A percentile compares a stretch with the other conserved stretches of the same genome.
Conservation (phyloP, 2,888 invertebrate species). For the Endotricha flammealis region DNA sequence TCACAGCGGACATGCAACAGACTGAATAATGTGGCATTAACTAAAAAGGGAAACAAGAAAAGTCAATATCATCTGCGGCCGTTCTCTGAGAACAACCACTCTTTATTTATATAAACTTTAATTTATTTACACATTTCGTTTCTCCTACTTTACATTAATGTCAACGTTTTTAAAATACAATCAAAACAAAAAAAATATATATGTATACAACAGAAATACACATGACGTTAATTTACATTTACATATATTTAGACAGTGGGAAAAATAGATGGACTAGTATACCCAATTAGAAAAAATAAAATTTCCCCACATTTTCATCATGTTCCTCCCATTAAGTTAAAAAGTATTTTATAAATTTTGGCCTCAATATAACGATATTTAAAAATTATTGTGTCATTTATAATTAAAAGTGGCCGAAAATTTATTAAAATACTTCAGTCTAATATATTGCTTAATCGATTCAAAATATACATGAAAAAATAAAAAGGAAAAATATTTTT, state of each 20-base stretch:
- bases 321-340: conserved; percentile 35
- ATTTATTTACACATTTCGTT: conserved; percentile 75
- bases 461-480: conserved; percentile 64
- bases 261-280: conserved; percentile 67
- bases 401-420: conserved; percentile 51
- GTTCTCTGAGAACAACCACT: conserved; percentile 69
- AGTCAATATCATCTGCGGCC: conserved; percentile 39
- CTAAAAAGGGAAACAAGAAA: conserved; percentile 28
- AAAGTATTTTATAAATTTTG: conserved; percentile 69
- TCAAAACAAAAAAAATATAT: conserved; percentile 69
- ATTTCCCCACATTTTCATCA: conserved; percentile 46
- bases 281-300: conserved; percentile 72
- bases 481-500: conserved; percentile 29
- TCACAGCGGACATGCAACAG: too few relatives aligned
- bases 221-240: conserved; percentile 62
- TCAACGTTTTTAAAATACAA: conserved; percentile 77
- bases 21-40: too few relatives aligned
- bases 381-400: conserved; percentile 49
- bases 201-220: conserved; percentile 63
- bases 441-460: conserved; percentile 71
- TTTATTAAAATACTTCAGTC: conserved; percentile 70
- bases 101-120: conserved; percentile 78
- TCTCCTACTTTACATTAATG: conserved; percentile 74
- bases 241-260: conserved; percentile 56
- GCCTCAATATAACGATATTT: conserved; percentile 46